These are phyloP conservation scores for Ornithoptera alexandrae DNA, from an alignment of 2,888 invertebrate genomes.

Conservation along the genomic window DNA sequence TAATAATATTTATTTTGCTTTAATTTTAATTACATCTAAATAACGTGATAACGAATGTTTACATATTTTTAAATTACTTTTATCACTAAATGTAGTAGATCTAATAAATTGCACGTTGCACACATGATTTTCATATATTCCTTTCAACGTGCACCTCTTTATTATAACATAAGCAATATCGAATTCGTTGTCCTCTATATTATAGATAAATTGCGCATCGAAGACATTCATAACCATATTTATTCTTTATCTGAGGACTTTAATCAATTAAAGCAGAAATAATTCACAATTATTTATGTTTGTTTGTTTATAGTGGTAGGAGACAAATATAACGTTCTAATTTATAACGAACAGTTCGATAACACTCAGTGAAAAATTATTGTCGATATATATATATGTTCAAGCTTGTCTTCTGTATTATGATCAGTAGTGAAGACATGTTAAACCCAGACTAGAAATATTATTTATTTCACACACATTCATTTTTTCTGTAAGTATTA, in stretches of 20 bases:
- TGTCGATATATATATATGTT: not conserved
- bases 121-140: not conserved
- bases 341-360: not conserved
- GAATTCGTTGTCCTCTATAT: constrained; percentile 14
- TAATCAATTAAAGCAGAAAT: constrained; percentile 4
- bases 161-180: not conserved
- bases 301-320: not conserved
- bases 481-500: too few relatives aligned
- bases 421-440: too few relatives aligned
- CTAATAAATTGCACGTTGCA: not conserved
- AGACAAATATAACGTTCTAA: not conserved
- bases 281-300: constrained; percentile 7
- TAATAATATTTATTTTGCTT: not conserved
- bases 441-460: too few relatives aligned
- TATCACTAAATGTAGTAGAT: not conserved
- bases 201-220: not conserved
- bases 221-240: not conserved
- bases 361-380: not conserved
- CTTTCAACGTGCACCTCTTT: not conserved
- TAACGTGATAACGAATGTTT: not conserved
- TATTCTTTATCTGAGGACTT: constrained; percentile 8
- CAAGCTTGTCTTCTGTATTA: not conserved
- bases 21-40: not conserved
- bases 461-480: too few relatives aligned
- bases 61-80: not conserved